These are phyloP conservation scores for Myxocyprinus asiaticus DNA, from an alignment of 2,113 vertebrate genomes.

Conservation along the genomic window DNA sequence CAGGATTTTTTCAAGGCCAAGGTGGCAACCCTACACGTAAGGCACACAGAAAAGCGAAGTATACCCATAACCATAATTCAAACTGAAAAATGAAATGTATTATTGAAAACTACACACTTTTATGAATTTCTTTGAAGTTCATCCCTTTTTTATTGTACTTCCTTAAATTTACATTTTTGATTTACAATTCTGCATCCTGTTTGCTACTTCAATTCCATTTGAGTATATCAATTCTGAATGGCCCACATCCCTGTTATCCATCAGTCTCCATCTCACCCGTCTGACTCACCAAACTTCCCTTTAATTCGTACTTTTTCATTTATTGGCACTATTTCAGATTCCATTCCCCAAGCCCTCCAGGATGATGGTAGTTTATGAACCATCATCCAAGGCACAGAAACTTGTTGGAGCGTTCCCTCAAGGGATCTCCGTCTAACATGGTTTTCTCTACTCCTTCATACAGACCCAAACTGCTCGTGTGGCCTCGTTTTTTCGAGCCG, in stretches of 20 bases:
- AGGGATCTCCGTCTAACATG: background rate
- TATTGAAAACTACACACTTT: too few relatives aligned
- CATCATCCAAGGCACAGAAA: conserved; percentile 30
- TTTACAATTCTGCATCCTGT: too few relatives aligned
- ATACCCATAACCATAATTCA: too few relatives aligned
- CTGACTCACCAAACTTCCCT: conserved; percentile 1
- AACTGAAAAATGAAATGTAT: too few relatives aligned
- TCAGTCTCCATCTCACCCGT: conserved; percentile 24
- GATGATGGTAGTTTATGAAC: conserved; percentile 40
- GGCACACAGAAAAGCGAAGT: too few relatives aligned
- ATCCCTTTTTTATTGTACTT: too few relatives aligned
- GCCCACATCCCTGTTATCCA: background rate
- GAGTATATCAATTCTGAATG: too few relatives aligned
- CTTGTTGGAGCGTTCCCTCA: conserved; percentile 16
- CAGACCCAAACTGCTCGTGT: background rate
- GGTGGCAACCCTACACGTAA: too few relatives aligned
- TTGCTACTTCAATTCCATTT: too few relatives aligned
- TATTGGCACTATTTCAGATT: conserved; percentile 1
- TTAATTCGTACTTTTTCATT: conserved; percentile 9
- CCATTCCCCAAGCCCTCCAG: background rate
- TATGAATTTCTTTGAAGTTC: too few relatives aligned
- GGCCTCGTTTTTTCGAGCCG: conserved; percentile 28
- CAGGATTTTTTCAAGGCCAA: too few relatives aligned
- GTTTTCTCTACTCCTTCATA: conserved; percentile 5
- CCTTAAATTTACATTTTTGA: too few relatives aligned